These are phyloP conservation scores for Tylochromis polylepis DNA, from an alignment of 2,113 vertebrate genomes.

Conservation along the genomic window DNA sequence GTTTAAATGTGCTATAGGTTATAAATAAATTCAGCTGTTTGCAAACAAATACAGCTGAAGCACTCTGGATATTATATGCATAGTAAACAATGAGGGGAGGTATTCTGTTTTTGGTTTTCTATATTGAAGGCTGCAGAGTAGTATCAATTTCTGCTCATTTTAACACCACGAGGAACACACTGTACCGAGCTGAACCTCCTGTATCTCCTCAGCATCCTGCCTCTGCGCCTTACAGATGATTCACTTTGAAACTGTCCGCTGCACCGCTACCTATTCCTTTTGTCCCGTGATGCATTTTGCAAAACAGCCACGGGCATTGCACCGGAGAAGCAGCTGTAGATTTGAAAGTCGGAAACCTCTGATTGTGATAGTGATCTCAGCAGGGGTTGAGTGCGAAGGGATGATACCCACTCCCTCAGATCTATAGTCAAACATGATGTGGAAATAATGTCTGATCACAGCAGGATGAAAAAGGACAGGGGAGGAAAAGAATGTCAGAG, in stretches of 20 bases:
- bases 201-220: conserved; percentile 41
- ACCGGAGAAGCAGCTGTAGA: not conserved
- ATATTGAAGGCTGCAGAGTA: not conserved
- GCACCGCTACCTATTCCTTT: not conserved
- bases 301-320: conserved; percentile 28
- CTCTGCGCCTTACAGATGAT: conserved; percentile 39
- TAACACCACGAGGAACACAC: conserved; percentile 11
- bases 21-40: not conserved
- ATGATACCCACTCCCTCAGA: conserved; percentile 20
- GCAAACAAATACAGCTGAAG: not conserved
- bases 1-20: too few species aligned
- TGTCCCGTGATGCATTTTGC: conserved; percentile 4
- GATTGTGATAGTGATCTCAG: conserved; percentile 5
- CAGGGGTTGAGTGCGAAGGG: not conserved
- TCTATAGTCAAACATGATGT: not conserved
- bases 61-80: not conserved
- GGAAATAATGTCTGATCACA: conserved; percentile 35
- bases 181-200: conserved; percentile 25
- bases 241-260: conserved; percentile 1
- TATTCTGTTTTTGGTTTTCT: not conserved
- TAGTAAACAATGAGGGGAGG: conserved; percentile 14
- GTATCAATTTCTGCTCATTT: conserved; percentile 11
- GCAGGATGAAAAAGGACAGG: conserved; percentile 1
- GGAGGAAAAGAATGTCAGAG: not conserved
- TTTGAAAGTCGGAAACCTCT: not conserved